Evolutionary conservation across 2,113 vertebrate species (phyloP), one percentile per base, ranked within the genome.

Genomic region (Ptilorrhoa leucosticta): DNA sequence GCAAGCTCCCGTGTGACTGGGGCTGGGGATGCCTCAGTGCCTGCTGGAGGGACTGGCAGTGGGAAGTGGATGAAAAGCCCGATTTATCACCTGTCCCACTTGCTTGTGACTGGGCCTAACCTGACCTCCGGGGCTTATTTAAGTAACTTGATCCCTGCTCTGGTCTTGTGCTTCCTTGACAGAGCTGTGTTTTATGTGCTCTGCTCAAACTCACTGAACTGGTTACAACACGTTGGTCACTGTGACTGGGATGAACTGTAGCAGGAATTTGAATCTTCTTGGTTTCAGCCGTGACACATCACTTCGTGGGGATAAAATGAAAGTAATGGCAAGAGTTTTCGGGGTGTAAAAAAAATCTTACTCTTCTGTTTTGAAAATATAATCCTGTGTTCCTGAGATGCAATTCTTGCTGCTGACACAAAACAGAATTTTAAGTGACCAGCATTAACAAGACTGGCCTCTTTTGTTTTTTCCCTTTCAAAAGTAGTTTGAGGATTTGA

Each of bases 341-440:
- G 0, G 0, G 4, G 31, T 4, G 3, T 12, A 33, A 82, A 85
- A 82, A 39, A 31, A 63, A 53, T 33, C 6, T 20, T 66, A 6
- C 13, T 83, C 24, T 51, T 81, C 45, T 48, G 28, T 17, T 76
- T 76, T 64, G 33, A 85, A 90, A 83, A 65, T 33, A 47, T 1
- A 7, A 27, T 64, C 13, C 28, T 19, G 0, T 44, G 13, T 57
- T 86, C 45, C 57, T 65, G 61, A 58, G 37, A 15, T 53, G 44
- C 70, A 76, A n/a, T 61, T 93, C 69, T 76, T 51, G 37, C 75
- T 5, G 6, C 30, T 65, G 58, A 20, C 70, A 54, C 31, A 87
- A 85, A 89, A 7, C 7, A 69, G 45, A 27, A 20, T 90, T 91
- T 50, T 48, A 45, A 77, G 42, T 86, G 71, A 61, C 16, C 8